Conservation (phyloP, 2,888 invertebrate genomes). For the Sialis lutaria region DNA sequence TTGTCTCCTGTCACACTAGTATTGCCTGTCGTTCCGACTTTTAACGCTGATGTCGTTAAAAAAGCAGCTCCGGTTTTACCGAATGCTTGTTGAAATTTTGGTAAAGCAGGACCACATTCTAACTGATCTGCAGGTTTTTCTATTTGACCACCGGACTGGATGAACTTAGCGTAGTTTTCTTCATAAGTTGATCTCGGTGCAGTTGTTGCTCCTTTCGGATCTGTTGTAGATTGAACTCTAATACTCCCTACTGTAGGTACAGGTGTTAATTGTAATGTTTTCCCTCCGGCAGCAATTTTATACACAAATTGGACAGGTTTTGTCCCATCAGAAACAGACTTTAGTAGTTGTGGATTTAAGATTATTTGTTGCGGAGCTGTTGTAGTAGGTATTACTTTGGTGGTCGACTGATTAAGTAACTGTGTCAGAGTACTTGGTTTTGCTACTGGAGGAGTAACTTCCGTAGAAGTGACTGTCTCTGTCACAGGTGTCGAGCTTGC, state of each 20-base stretch:
- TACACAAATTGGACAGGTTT: slow-evolving; percentile 37
- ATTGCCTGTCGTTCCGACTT: slow-evolving; percentile 30
- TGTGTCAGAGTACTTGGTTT: not conserved
- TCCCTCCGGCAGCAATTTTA: slow-evolving; percentile 35
- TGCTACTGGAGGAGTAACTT: not conserved
- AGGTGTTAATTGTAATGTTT: slow-evolving; percentile 35
- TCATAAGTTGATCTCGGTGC: slow-evolving; percentile 29
- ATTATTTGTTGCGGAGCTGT: slow-evolving; percentile 15
- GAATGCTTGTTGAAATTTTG: slow-evolving; percentile 66
- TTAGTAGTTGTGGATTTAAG: slow-evolving; percentile 1
- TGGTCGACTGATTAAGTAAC: not conserved
- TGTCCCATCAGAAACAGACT: not conserved
- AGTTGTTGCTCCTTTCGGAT: slow-evolving; percentile 17
- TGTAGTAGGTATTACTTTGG: slow-evolving; percentile 9
- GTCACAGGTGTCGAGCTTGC: not conserved
- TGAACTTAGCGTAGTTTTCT: slow-evolving; percentile 37
- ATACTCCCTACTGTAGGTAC: slow-evolving; percentile 24
- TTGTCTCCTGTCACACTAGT: slow-evolving; percentile 21
- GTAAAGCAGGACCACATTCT: slow-evolving; percentile 26
- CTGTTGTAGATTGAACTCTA: slow-evolving; percentile 20
- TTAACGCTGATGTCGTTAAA: slow-evolving; percentile 12
- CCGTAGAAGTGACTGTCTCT: not conserved
- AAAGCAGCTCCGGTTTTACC: slow-evolving; percentile 36
- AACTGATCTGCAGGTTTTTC: slow-evolving; percentile 15
- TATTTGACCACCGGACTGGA: slow-evolving; percentile 22